Percentiles rank a stretch among this genome's conserved stretches.
phyloP scores from a whole-genome alignment of 2,113 vertebrate genomes.

The Cinclus cinclus region DNA sequence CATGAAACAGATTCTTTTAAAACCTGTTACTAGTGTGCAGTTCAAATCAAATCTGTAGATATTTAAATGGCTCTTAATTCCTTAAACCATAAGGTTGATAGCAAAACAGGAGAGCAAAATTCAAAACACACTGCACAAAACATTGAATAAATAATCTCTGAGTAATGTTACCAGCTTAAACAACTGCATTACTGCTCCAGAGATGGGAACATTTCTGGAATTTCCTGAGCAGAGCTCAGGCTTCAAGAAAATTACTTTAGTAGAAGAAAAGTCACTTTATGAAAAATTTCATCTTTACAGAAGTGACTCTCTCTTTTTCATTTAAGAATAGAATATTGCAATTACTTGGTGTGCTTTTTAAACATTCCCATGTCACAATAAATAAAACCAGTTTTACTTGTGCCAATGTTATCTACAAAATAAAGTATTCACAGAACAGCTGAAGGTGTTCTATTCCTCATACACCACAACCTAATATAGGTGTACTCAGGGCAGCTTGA shows the following conservation, averaged over 20 bases:
- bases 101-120: conserved; percentile 62
- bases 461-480: conserved; percentile 55
- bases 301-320: conserved; percentile 30
- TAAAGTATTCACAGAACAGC: conserved; percentile 36
- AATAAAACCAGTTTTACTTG: conserved; percentile 30
- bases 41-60: conserved; percentile 43
- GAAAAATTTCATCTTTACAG: conserved; percentile 61
- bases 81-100: conserved; percentile 50
- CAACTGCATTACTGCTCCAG: neutral
- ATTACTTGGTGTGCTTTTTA: conserved; percentile 46
- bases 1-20: conserved; percentile 44
- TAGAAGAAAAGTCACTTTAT: conserved; percentile 55
- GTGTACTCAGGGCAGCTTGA: conserved; percentile 35
- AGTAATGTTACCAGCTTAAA: conserved; percentile 46
- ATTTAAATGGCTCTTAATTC: conserved; percentile 69
- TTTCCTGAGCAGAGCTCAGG: neutral
- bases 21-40: conserved; percentile 52
- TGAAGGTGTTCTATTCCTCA: neutral
- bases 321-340: conserved; percentile 45
- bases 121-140: conserved; percentile 63
- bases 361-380: conserved; percentile 53
- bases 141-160: conserved; percentile 59
- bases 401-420: neutral
- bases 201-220: neutral
- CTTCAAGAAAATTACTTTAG: conserved; percentile 6